Evolutionary conservation across 1,140 invertebrate species (phyloP), one percentile per base, ranked within the genome.

Genomic region (Eulimnadia texana): DNA sequence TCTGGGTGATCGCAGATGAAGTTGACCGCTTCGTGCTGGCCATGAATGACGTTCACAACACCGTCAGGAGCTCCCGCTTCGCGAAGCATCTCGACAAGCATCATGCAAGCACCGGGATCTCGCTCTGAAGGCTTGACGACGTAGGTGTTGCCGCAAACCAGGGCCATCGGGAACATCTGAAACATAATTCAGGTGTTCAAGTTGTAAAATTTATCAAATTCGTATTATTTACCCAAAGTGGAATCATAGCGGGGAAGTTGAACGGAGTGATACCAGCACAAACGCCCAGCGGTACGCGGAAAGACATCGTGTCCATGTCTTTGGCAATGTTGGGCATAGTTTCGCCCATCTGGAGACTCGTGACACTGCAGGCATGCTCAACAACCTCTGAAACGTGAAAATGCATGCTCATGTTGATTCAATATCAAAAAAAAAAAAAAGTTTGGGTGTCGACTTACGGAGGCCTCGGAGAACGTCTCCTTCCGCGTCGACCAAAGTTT

Each of bases 231-330:
- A 80, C 78, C 96, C 97, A 99, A 1, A 99, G 77, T 0, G 97
- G 97, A 69, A 99, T 97, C 97, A 99, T 99, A 42, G 96, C 95
- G 0, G 97, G 96, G 74, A 99, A 99, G 75, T 94, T 94, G 70
- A 93, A 93, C 0, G 90, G 90, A 33, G 89, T 88, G 68, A 96
- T 92, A 47, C 91, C 92, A 65, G 86, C 87, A 60, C 86, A 80
- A 19, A 95, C 89, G 53, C 93, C 93, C 1, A 97, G 74, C 0
- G 96, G 94, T 24, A 91, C 71, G 66, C 90, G 84, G 70, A 92
- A 91, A 0, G 91, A 93, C 63, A 87, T 79, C 2, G 86, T 87
- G 68, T 95, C 91, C 88, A 95, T 91, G 68, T 98, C 93, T 63
- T 86, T 93, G 0, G 92, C 84, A 53, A 98, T 89, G 62, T 90